phyloP scores from a whole-genome alignment of 2,113 vertebrate species.

The Albula glossodonta region DNA sequence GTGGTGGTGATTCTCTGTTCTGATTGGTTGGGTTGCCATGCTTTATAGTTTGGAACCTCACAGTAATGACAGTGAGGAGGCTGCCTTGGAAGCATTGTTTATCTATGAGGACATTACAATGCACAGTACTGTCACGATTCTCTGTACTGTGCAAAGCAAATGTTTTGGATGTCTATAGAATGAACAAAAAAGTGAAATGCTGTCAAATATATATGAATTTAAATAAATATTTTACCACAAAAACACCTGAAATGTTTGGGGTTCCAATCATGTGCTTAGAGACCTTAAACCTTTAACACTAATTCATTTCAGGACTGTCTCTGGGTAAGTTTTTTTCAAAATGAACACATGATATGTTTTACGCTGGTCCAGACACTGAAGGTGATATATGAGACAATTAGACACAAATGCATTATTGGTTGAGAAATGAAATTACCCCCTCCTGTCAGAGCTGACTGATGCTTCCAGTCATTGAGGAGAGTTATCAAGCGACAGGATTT shows the following conservation, averaged over 20 bases:
- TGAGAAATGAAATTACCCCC: neutral
- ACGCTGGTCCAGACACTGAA: too few relatives aligned
- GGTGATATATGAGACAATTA: neutral
- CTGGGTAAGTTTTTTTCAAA: neutral
- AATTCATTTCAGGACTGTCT: neutral
- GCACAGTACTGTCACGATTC: neutral
- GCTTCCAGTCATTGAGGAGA: neutral
- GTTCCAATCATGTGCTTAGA: neutral
- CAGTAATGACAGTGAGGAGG: neutral
- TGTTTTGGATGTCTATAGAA: neutral
- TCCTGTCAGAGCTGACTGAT: neutral
- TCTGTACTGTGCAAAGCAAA: neutral
- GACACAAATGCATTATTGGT: neutral
- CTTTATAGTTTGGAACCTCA: neutral
- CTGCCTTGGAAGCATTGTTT: neutral
- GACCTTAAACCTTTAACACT: neutral
- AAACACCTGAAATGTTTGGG: neutral
- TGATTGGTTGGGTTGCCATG: neutral
- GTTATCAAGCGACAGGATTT: neutral
- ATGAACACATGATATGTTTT: neutral
- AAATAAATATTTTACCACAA: constrained; percentile 56
- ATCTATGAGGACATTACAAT: neutral
- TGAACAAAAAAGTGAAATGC: neutral
- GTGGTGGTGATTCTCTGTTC: neutral
- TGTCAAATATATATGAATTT: constrained; percentile 23